These are phyloP conservation scores for Trinectes maculatus DNA, from an alignment of 2,113 vertebrate genomes.

Conservation along the genomic window DNA sequence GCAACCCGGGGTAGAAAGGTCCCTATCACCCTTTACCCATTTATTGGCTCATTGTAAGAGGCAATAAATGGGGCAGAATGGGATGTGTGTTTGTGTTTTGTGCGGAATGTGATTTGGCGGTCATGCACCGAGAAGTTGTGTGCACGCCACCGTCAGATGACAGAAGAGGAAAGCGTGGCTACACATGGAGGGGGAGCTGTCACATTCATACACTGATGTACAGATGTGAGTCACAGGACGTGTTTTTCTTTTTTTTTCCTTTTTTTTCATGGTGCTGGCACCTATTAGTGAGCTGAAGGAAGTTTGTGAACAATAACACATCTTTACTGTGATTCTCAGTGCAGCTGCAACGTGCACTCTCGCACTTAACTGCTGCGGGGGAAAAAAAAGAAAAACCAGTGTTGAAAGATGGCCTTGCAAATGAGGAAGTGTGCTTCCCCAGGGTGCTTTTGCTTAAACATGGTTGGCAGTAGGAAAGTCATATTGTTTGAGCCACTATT, in stretches of 20 bases:
- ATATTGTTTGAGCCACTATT: conserved; percentile 35
- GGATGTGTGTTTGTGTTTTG: too few species aligned
- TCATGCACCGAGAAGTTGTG: too few species aligned
- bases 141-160: too few species aligned
- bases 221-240: conserved; percentile 11
- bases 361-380: background rate
- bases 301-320: conserved; percentile 53
- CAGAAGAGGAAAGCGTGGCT: too few species aligned
- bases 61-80: too few species aligned
- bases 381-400: background rate
- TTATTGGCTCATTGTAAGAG: too few species aligned
- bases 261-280: background rate
- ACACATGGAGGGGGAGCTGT: too few species aligned
- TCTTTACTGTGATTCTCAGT: conserved; percentile 20
- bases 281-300: conserved; percentile 45
- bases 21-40: too few species aligned
- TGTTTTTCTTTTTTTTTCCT: background rate
- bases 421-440: conserved; percentile 66
- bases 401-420: conserved; percentile 54
- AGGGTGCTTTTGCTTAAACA: conserved; percentile 16
- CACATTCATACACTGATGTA: background rate
- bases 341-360: conserved; percentile 40
- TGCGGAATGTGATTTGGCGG: too few species aligned
- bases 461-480: conserved; percentile 38
- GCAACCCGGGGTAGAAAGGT: too few species aligned